Evolutionary conservation across 2,797 vertebrate genomes (phyloP).

Genomic region (Clamator glandarius): DNA sequence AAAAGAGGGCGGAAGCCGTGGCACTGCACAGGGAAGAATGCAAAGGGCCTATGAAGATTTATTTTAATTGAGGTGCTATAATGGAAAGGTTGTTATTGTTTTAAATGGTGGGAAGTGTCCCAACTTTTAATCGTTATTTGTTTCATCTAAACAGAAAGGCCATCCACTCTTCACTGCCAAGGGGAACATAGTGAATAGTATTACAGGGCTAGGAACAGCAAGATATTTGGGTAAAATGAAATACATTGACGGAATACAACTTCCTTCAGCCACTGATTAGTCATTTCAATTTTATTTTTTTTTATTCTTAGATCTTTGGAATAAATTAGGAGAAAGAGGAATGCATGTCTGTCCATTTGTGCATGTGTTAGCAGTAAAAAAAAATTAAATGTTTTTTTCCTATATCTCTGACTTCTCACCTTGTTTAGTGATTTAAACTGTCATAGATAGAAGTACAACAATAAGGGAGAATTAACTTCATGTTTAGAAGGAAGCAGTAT

Average conservation of each 20-base stretch:
- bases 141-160: conserved; percentile 3
- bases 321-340: neutral
- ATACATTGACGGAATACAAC: neutral
- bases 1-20: conserved; percentile 9
- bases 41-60: conserved; percentile 32
- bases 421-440: conserved; percentile 9
- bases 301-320: neutral
- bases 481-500: neutral
- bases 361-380: neutral
- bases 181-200: neutral
- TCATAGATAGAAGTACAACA: neutral
- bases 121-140: conserved; percentile 6
- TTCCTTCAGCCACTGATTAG: neutral
- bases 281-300: neutral
- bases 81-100: neutral
- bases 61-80: conserved; percentile 7
- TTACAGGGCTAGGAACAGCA: neutral
- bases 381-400: accelerated
- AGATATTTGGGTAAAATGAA: neutral
- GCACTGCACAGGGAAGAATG: neutral
- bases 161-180: conserved; percentile 6
- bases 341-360: neutral
- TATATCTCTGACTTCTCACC: neutral
- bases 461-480: neutral
- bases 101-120: neutral